phyloP scores from a whole-genome alignment of 2,888 invertebrate species.

The Drosophila fungiperda region DNA sequence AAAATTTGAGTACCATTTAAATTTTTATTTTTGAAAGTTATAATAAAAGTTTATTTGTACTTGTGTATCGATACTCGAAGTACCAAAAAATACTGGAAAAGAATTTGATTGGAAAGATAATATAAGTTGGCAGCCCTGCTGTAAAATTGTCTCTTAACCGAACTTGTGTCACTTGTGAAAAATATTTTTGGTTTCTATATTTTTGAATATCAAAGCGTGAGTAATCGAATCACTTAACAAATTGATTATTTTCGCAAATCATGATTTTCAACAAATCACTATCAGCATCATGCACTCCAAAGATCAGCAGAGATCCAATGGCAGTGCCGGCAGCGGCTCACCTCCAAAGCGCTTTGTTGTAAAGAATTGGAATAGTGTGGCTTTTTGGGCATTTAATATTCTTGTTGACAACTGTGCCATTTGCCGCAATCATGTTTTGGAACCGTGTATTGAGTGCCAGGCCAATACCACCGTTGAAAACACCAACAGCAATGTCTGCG shows the following conservation, averaged over 20 bases:
- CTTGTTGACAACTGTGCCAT: constrained; percentile 46
- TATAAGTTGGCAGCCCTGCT: neutral
- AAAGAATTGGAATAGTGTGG: constrained; percentile 13
- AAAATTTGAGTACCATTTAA: neutral
- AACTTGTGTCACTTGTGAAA: neutral
- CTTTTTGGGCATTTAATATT: constrained; percentile 35
- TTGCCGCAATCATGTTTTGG: constrained; percentile 49
- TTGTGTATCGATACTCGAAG: neutral
- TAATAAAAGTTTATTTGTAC: neutral
- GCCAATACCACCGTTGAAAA: constrained; percentile 6
- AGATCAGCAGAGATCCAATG: neutral
- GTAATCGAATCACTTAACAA: neutral
- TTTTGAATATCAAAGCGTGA: neutral
- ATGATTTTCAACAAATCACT: neutral
- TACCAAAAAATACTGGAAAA: neutral
- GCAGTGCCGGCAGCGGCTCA: neutral
- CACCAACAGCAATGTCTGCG: constrained; percentile 16
- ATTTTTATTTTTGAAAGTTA: neutral
- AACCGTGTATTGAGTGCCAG: constrained; percentile 53
- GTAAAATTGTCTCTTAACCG: neutral
- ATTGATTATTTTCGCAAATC: neutral
- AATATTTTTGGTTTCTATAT: neutral
- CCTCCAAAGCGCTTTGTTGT: constrained; percentile 22
- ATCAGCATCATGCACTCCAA: neutral
- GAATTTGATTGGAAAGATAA: neutral